Evolutionary conservation across 2,797 vertebrate genomes (phyloP).

Genomic region (Poecilia picta): DNA sequence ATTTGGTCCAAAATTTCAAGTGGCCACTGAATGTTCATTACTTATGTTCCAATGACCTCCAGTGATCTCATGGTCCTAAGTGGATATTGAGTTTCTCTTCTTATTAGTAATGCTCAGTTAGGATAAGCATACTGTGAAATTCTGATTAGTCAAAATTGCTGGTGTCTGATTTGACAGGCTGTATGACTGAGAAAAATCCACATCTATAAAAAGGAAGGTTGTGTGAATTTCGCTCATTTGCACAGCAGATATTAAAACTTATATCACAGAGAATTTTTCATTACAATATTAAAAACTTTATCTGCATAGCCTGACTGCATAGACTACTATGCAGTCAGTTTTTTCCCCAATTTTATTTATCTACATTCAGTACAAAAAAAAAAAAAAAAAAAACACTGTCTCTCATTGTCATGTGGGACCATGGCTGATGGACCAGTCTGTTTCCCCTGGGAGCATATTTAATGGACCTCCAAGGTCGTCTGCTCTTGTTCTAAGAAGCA

Average conservation of each 20-base stretch:
- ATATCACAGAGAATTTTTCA: background rate
- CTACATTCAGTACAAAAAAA: constrained; percentile 20
- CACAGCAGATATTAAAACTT: background rate
- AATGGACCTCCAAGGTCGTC: constrained; percentile 73
- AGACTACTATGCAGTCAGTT: background rate
- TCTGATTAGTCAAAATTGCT: constrained; percentile 45
- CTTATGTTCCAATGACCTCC: constrained; percentile 30
- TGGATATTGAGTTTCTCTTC: constrained; percentile 24
- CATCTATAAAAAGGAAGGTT: background rate
- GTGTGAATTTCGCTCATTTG: background rate
- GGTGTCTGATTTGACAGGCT: constrained; percentile 17
- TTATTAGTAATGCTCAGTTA: constrained; percentile 46
- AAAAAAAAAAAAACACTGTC: constrained; percentile 18
- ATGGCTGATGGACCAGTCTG: constrained; percentile 47
- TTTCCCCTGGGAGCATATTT: constrained; percentile 49
- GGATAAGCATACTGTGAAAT: constrained; percentile 20
- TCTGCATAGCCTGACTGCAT: background rate
- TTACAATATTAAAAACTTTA: background rate
- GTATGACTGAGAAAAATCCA: constrained; percentile 14
- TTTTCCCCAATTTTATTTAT: background rate
- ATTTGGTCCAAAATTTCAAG: constrained; percentile 31
- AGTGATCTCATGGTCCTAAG: constrained; percentile 46
- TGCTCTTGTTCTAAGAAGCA: constrained; percentile 52
- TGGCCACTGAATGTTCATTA: constrained; percentile 35
- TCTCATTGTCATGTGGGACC: constrained; percentile 36